Percentiles rank a stretch among this genome's conserved stretches.
Conservation (phyloP, 2,113 vertebrate species). For the Dromiciops gliroides region DNA sequence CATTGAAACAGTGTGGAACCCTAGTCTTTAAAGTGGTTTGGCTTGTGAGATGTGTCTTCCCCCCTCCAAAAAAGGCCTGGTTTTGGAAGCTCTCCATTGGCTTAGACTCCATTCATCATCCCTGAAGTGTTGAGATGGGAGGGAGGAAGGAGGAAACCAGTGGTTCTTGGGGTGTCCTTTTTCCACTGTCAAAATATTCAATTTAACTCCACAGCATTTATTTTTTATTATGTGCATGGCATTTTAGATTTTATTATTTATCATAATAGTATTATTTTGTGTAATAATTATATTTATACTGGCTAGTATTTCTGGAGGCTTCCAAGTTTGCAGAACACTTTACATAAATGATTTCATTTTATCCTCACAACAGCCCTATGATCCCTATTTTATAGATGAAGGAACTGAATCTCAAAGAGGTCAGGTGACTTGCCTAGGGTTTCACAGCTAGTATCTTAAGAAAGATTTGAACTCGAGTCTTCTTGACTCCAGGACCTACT, state of each 20-base stretch:
- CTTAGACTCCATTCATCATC: background rate
- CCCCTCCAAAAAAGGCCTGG: background rate
- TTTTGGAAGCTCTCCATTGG: background rate
- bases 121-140: background rate
- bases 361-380: background rate
- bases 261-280: background rate
- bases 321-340: background rate
- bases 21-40: background rate
- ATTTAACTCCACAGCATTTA: background rate
- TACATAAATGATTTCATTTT: background rate
- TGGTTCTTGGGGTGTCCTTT: background rate
- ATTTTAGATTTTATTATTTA: background rate
- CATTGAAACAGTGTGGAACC: background rate
- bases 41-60: background rate
- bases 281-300: background rate
- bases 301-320: background rate
- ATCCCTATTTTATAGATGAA: background rate
- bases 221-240: background rate
- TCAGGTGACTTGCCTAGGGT: background rate
- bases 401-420: background rate
- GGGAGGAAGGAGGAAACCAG: too few relatives aligned
- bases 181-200: background rate
- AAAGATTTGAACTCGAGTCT: background rate
- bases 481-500: background rate
- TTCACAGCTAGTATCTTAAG: background rate